Percentiles rank a stretch among this genome's conserved stretches.
These are phyloP conservation scores for Crotalus tigris DNA, from an alignment of 2,113 vertebrate species.

Conservation along the genomic window DNA sequence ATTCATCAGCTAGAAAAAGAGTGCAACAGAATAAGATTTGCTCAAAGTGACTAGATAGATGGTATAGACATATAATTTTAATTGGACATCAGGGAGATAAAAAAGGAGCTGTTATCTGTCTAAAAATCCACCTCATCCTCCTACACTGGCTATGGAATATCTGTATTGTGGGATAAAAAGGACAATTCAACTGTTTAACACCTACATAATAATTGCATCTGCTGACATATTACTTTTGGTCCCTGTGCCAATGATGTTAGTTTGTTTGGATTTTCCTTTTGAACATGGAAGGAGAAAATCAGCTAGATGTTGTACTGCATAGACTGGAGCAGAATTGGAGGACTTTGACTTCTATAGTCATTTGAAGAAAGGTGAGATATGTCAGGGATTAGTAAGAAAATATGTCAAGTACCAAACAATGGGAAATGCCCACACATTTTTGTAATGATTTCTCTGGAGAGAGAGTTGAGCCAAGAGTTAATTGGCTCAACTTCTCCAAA, in stretches of 20 bases:
- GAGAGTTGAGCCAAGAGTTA: neutral
- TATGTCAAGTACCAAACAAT: neutral
- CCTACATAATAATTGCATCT: neutral
- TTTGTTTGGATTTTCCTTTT: neutral
- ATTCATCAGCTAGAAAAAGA: neutral
- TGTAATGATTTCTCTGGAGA: neutral
- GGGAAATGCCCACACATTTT: neutral
- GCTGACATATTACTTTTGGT: neutral
- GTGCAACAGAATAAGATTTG: neutral
- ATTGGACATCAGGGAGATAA: slow-evolving; percentile 7
- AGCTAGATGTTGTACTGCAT: neutral
- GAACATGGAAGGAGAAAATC: neutral
- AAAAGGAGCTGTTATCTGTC: neutral
- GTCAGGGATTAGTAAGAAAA: neutral
- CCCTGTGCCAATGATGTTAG: neutral
- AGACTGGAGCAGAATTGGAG: neutral
- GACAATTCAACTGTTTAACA: neutral
- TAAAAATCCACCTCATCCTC: neutral
- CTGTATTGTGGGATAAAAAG: neutral
- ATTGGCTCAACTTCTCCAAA: neutral
- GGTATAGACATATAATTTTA: neutral
- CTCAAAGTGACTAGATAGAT: neutral
- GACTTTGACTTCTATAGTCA: neutral
- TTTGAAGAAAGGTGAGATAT: neutral
- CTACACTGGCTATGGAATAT: neutral